Conservation (phyloP, 2,113 vertebrate species). For the Mugil cephalus region DNA sequence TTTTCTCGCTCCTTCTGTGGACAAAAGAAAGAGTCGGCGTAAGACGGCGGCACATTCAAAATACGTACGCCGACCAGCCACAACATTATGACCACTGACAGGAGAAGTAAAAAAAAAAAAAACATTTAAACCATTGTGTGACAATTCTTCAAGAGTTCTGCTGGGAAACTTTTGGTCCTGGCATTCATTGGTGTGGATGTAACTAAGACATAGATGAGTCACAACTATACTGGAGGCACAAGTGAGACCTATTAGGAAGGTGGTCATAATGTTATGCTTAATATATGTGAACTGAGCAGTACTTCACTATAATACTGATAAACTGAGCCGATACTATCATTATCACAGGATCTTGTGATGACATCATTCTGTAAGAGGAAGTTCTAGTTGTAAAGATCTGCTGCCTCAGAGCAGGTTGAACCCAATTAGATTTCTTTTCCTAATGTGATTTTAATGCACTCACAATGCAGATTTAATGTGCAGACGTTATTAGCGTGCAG, state of each 20-base stretch:
- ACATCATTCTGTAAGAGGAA: constrained; percentile 9
- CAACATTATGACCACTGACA: too few relatives aligned
- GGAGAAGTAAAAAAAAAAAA: too few relatives aligned
- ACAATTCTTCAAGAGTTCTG: too few relatives aligned
- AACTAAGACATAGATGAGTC: too few relatives aligned
- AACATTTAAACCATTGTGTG: too few relatives aligned
- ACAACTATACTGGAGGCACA: too few relatives aligned
- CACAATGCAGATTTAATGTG: constrained; percentile 58
- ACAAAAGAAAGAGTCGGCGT: background rate
- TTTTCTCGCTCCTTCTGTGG: constrained; percentile 71
- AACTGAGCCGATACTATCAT: background rate
- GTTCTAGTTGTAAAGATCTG: constrained; percentile 18
- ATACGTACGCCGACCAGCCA: too few relatives aligned
- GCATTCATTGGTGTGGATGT: too few relatives aligned
- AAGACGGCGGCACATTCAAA: background rate
- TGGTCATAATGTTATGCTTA: too few relatives aligned
- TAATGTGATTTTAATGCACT: constrained; percentile 72
- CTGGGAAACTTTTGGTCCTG: too few relatives aligned
- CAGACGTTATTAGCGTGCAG: constrained; percentile 45
- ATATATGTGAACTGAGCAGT: too few relatives aligned
- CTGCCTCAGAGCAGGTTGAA: constrained; percentile 29
- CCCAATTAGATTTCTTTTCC: constrained; percentile 50
- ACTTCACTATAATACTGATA: background rate
- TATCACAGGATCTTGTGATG: background rate
- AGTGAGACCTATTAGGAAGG: too few relatives aligned